Evolutionary conservation across 2,888 invertebrate genomes (phyloP), one percentile per base, ranked within the genome.

Genomic region (Tiliacea aurago): DNA sequence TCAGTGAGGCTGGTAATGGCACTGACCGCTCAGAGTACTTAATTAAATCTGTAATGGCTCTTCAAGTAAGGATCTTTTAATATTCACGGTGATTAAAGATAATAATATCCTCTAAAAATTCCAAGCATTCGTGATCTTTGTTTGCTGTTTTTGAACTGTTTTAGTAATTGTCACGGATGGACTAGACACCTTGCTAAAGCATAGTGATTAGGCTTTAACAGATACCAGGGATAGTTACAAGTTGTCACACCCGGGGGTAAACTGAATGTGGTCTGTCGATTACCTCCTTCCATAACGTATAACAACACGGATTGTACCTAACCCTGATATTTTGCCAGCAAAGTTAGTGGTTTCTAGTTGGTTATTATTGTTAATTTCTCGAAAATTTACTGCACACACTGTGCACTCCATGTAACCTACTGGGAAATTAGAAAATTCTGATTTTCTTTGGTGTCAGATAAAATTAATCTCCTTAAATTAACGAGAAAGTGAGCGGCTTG

Each of bases 351-450:
- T 70, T 56, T 18, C 6, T 15, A 41, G n/a, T 77, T 28, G 51
- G n/a, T 58, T 67, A 61, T 37, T 41, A 33, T 33, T 59, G 63
- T 53, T 45, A 59, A 58, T 49, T 78, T 64, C 63, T n/a, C 18
- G 4, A 20, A 20, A 4, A 53, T n/a, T 63, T 47, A 70, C 33
- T 61, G 51, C 45, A 70, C 20, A 68, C 23, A 23, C 28, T 28
- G 10, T 45, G 20, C 41, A 56, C 15, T 41, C 4, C 11, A 3
- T n/a, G 11, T n/a, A 49, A 55, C 10, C 78, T 43, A 23, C 23
- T 23, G 71, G 63, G 76, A 78, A 71, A 78, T 71, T n/a, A n/a
- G 2, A 59, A 64, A 59, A 20, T 53, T 71, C 13, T 43, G 45
- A 33, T 53, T 20, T 20, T 76, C 41, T 23, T 15, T 49, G 23